Conservation (phyloP, 2,888 invertebrate genomes). For the Uloborus plumipes region DNA sequence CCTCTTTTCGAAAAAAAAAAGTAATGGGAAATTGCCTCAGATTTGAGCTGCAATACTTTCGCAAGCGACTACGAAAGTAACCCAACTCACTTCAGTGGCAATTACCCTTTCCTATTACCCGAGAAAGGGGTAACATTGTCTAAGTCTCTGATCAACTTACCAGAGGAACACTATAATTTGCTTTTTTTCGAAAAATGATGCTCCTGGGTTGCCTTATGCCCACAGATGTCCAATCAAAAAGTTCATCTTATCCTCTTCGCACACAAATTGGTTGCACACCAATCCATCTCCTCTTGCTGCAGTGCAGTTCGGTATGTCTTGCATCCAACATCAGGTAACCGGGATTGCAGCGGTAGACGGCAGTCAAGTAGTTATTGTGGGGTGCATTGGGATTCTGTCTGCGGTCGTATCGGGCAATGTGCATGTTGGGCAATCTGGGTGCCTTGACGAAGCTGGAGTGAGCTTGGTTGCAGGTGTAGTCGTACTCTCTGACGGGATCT, state of each 20-base stretch:
- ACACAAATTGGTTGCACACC: conserved; percentile 49
- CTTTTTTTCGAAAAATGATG: too few species aligned
- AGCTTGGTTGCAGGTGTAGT: conserved; percentile 51
- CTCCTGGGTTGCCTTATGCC: too few species aligned
- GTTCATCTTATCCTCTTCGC: neutral
- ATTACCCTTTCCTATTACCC: too few species aligned
- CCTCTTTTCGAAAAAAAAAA: too few species aligned
- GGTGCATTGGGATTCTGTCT: conserved; percentile 38
- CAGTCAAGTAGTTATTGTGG: conserved; percentile 41
- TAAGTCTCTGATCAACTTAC: too few species aligned
- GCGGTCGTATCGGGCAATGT: conserved; percentile 41
- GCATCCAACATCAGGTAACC: conserved; percentile 41
- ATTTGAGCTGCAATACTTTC: too few species aligned
- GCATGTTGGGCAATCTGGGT: conserved; percentile 48
- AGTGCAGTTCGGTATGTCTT: conserved; percentile 38
- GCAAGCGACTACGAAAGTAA: too few species aligned
- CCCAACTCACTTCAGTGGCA: too few species aligned
- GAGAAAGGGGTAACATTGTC: too few species aligned
- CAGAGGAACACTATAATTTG: too few species aligned
- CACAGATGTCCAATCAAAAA: neutral
- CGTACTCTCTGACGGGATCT: conserved; percentile 24
- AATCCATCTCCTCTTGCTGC: conserved; percentile 47
- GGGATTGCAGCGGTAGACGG: conserved; percentile 48
- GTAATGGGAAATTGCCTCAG: too few species aligned
- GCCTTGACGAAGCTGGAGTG: conserved; percentile 22